These are phyloP conservation scores for Rhineura floridana DNA, from an alignment of 2,113 vertebrate species.

Conservation along the genomic window DNA sequence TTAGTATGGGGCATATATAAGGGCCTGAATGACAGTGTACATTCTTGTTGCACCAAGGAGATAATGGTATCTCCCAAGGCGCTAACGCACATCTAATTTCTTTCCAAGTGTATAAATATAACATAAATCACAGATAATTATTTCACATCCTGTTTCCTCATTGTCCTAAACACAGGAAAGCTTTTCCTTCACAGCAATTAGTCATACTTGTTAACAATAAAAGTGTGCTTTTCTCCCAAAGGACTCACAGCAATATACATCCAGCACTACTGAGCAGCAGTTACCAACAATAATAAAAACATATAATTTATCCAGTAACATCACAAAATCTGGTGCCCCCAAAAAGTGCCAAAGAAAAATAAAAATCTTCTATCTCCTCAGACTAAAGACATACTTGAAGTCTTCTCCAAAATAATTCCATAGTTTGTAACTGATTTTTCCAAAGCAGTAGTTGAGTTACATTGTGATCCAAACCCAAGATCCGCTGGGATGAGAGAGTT, in stretches of 20 bases:
- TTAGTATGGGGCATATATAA: slow-evolving; percentile 22
- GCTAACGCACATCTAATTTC: slow-evolving; percentile 34
- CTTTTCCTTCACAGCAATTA: slow-evolving; percentile 46
- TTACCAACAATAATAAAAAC: neutral
- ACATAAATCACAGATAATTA: slow-evolving; percentile 53
- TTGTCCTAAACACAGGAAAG: slow-evolving; percentile 51
- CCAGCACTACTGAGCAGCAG: slow-evolving; percentile 13
- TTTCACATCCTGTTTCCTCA: slow-evolving; percentile 52
- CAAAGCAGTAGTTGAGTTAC: no score
- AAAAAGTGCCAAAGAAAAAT: neutral
- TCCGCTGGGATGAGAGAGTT: no score
- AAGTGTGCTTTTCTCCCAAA: slow-evolving; percentile 20
- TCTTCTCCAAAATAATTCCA: no score
- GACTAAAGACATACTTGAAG: neutral
- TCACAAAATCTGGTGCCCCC: slow-evolving; percentile 15
- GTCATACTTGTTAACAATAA: slow-evolving; percentile 42
- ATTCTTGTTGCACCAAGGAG: slow-evolving; percentile 33
- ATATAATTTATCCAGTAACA: slow-evolving; percentile 25
- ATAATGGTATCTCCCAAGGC: slow-evolving; percentile 33
- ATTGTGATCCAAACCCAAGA: no score
- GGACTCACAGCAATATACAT: slow-evolving; percentile 32
- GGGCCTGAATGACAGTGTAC: slow-evolving; percentile 1
- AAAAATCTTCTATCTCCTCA: neutral
- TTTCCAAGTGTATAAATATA: slow-evolving; percentile 38
- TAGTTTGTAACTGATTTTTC: no score